phyloP scores from a whole-genome alignment of 2,797 vertebrate genomes.

The Coluber constrictor region DNA sequence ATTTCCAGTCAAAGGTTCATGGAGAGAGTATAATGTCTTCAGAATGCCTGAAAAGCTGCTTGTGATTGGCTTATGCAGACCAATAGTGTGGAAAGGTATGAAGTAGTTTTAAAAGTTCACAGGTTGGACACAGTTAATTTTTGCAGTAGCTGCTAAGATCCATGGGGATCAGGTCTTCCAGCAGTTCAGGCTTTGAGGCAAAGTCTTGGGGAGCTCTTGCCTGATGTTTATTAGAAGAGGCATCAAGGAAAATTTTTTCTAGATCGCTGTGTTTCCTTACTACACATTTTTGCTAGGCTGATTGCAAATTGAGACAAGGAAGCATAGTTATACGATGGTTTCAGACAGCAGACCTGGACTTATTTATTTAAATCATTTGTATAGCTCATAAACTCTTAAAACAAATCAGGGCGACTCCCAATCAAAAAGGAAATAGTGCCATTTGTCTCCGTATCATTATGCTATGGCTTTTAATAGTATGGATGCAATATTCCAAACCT shows the following conservation, averaged over 20 bases:
- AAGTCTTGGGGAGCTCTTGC: not conserved
- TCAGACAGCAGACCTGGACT: not conserved
- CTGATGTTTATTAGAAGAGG: not conserved
- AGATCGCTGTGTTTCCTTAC: not conserved
- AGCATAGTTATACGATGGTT: not conserved
- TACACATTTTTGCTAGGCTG: not conserved
- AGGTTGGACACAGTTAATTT: not conserved
- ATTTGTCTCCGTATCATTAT: not conserved
- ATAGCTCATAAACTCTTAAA: not conserved
- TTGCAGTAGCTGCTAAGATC: not conserved
- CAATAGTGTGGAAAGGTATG: not conserved
- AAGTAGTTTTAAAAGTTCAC: not conserved
- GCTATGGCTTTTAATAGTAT: not conserved
- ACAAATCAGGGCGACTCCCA: not conserved
- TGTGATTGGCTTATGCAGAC: not conserved
- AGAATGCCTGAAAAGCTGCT: not conserved
- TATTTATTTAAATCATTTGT: not conserved
- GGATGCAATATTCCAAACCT: too few relatives aligned
- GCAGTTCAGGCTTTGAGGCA: not conserved
- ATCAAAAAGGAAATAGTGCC: not conserved
- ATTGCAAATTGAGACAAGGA: not conserved
- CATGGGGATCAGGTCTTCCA: not conserved
- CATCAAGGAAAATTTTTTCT: not conserved
- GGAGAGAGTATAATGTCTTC: not conserved
- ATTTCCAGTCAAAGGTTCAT: constrained; percentile 1